Percentiles rank a stretch among this genome's conserved stretches.
Conservation (phyloP, 1,140 invertebrate species). For the Steinernema khuongi region DNA sequence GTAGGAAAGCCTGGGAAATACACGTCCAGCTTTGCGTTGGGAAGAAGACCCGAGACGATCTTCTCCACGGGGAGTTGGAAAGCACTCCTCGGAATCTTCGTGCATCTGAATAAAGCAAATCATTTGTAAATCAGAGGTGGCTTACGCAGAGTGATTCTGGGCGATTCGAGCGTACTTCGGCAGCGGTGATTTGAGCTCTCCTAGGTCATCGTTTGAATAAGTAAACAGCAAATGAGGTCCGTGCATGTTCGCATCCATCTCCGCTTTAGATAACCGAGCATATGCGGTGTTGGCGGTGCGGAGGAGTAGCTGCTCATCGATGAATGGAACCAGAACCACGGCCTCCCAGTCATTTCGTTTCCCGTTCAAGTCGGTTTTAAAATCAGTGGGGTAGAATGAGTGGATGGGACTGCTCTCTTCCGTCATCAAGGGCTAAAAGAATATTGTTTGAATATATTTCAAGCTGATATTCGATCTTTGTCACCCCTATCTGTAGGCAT, state of each 20-base stretch:
- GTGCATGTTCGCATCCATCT: neutral
- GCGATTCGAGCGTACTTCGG: constrained; percentile 61
- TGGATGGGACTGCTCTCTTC: constrained; percentile 75
- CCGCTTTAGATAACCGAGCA: constrained; percentile 54
- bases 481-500: too few species aligned
- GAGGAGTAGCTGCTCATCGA: constrained; percentile 74
- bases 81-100: constrained; percentile 39
- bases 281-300: constrained; percentile 65
- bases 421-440: constrained; percentile 69
- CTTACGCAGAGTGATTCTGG: constrained; percentile 58
- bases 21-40: constrained; percentile 68
- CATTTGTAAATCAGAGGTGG: neutral
- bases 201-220: constrained; percentile 68
- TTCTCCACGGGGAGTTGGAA: constrained; percentile 62
- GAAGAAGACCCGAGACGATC: constrained; percentile 71
- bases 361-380: constrained; percentile 76
- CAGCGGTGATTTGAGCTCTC: constrained; percentile 65
- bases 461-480: too few species aligned
- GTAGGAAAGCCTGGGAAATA: constrained; percentile 85
- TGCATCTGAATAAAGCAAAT: constrained; percentile 3
- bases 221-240: constrained; percentile 5
- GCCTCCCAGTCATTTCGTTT: constrained; percentile 96
- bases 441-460: neutral
- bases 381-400: constrained; percentile 81
- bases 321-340: constrained; percentile 90